phyloP scores from a whole-genome alignment of 64 coral and sea anemone species.

The Trachythela sp. region DNA sequence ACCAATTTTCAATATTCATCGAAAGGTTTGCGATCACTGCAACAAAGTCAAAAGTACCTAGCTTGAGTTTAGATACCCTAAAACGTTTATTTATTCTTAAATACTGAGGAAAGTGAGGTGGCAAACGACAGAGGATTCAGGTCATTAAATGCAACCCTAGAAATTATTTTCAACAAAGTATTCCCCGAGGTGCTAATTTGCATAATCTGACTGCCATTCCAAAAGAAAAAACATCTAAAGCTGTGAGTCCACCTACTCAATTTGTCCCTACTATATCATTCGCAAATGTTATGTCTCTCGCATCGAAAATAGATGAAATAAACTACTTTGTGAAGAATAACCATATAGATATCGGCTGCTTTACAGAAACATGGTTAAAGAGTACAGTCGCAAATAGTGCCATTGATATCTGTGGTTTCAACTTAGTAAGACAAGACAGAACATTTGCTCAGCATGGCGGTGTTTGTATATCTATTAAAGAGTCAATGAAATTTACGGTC shows the following conservation, averaged over 20 bases:
- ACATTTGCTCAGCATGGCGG: background rate
- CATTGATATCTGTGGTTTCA: background rate
- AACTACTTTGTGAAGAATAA: background rate
- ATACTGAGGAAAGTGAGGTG: conserved; percentile 28
- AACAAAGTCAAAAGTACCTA: conserved; percentile 34
- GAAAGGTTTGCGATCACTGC: no score
- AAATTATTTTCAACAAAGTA: conserved; percentile 28
- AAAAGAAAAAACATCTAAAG: conserved; percentile 13
- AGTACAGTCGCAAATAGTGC: background rate
- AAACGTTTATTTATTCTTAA: conserved; percentile 36
- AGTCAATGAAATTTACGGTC: background rate
- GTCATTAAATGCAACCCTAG: conserved; percentile 11
- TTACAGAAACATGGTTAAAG: conserved; percentile 15
- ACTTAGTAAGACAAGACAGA: background rate
- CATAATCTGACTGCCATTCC: conserved; percentile 18
- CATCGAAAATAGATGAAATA: conserved; percentile 33
- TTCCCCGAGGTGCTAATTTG: conserved; percentile 11
- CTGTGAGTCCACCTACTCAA: conserved; percentile 29
- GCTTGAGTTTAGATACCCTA: conserved; percentile 20
- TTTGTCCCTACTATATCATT: conserved; percentile 34
- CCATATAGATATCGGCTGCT: background rate
- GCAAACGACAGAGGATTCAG: conserved; percentile 31
- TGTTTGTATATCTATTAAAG: background rate
- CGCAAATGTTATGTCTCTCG: conserved; percentile 32
- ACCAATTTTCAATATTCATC: no score